These are phyloP conservation scores for Halcyon malimbica DNA, from an alignment of 2,113 vertebrate genomes.

Conservation along the genomic window DNA sequence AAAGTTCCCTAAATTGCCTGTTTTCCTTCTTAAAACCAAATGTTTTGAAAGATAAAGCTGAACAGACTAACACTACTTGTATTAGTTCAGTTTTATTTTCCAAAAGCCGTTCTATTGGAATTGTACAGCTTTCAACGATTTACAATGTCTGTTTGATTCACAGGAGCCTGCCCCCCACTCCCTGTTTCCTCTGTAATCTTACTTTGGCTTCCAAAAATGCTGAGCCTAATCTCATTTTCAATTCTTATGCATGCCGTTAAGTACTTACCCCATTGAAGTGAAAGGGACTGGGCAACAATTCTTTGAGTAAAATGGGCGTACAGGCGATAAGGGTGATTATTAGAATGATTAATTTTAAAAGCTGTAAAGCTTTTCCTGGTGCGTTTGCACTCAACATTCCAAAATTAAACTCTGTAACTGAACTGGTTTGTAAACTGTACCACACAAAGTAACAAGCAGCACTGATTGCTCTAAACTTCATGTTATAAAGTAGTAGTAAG, in stretches of 20 bases:
- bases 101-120: neutral
- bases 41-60: neutral
- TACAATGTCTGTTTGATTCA: neutral
- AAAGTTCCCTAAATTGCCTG: neutral
- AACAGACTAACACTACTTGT: neutral
- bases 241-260: neutral
- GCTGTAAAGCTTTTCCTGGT: neutral
- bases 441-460: neutral
- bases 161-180: neutral
- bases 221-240: neutral
- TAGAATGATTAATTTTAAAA: neutral
- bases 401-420: neutral
- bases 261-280: neutral
- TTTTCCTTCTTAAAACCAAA: constrained; percentile 9
- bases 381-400: neutral
- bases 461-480: neutral
- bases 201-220: neutral
- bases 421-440: neutral
- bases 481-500: neutral
- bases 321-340: neutral
- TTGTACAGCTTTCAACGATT: neutral
- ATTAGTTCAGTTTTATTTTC: neutral
- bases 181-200: neutral
- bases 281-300: neutral
- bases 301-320: neutral